Percentiles rank a stretch among this genome's conserved stretches.
These are phyloP conservation scores for Catalaphyllia jardinei DNA, from an alignment of 64 coral and sea anemone genomes.

Conservation along the genomic window DNA sequence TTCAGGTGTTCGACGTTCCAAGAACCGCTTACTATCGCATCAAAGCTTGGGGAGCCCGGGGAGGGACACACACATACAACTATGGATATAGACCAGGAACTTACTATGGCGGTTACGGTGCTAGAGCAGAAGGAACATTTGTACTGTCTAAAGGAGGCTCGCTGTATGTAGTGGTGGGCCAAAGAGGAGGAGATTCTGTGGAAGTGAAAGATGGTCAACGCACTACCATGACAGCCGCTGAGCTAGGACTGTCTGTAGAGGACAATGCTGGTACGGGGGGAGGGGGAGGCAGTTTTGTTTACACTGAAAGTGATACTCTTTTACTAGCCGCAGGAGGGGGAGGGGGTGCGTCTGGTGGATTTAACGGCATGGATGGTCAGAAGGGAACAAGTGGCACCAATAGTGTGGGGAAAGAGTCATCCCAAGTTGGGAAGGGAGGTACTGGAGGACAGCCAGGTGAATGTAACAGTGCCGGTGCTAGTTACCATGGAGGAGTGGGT, in stretches of 20 bases:
- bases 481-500: constrained; percentile 49
- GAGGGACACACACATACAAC: constrained; percentile 27
- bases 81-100: constrained; percentile 27
- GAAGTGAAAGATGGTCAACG: constrained; percentile 22
- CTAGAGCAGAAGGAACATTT: not conserved
- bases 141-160: constrained; percentile 1
- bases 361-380: constrained; percentile 40
- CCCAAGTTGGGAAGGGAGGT: not conserved
- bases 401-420: constrained; percentile 19
- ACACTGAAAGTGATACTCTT: not conserved
- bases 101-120: constrained; percentile 27
- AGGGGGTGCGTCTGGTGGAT: constrained; percentile 37
- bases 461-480: constrained; percentile 29
- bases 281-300: constrained; percentile 38
- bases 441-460: constrained; percentile 22
- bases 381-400: constrained; percentile 16
- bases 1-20: constrained; percentile 32
- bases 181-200: constrained; percentile 53
- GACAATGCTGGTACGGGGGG: constrained; percentile 64
- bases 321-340: constrained; percentile 41
- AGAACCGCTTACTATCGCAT: constrained; percentile 15
- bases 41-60: constrained; percentile 7
- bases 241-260: constrained; percentile 52
- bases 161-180: constrained; percentile 34
- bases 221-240: constrained; percentile 47